Evolutionary conservation across 35 echinoderm and acorn worm species (phyloP).

Genomic region (Lytechinus pictus): DNA sequence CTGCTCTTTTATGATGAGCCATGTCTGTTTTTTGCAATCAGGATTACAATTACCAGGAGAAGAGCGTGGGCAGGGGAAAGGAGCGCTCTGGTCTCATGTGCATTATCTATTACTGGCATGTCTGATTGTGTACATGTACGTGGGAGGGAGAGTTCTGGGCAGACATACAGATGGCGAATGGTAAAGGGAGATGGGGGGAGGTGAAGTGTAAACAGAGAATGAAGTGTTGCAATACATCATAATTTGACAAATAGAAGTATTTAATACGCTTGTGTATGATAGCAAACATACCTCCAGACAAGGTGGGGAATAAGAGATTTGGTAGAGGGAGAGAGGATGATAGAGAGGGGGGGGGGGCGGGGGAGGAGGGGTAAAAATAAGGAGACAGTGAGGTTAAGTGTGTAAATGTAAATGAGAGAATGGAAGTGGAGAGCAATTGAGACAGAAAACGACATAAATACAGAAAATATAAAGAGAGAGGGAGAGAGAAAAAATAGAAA

Average conservation of each 20-base stretch:
- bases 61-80: neutral
- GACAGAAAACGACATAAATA: too few species aligned
- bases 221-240: too few species aligned
- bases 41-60: neutral
- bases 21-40: neutral
- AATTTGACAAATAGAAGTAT: too few species aligned
- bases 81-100: neutral
- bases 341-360: neutral
- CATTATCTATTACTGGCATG: neutral
- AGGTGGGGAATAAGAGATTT: neutral
- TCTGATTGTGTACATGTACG: neutral
- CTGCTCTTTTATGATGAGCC: neutral
- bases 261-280: too few species aligned
- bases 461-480: neutral
- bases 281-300: too few species aligned
- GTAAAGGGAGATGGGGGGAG: too few species aligned
- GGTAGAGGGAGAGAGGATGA: neutral
- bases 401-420: neutral
- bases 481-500: neutral
- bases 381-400: neutral
- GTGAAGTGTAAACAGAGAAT: too few species aligned
- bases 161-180: too few species aligned
- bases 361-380: neutral
- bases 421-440: too few species aligned
- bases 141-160: too few species aligned